Evolutionary conservation across 2,113 vertebrate genomes (phyloP), one percentile per base, ranked within the genome.

Genomic region (Pica pica): DNA sequence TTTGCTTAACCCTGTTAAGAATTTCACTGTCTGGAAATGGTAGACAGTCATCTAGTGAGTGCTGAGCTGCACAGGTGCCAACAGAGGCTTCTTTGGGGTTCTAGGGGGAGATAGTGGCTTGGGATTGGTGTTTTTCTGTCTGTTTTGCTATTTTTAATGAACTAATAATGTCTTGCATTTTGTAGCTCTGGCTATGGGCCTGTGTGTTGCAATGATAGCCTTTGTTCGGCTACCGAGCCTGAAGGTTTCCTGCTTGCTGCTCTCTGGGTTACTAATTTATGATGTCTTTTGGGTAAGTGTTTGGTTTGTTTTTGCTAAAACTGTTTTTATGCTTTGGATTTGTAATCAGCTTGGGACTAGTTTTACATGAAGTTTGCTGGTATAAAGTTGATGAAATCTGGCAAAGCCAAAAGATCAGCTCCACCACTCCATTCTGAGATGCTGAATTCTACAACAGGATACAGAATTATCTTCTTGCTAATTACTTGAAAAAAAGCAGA

Each of bases 181-280:
- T 95, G 33, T 96, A 99, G 99, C 99, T 81, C 98, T 99, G 95
- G 99, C 99, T 79, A 99, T 99, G 99, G 99, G 99, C 80, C 98
- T 99, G 83, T 99, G 99, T 91, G 99, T 99, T 5, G 99, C 99
- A 96, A 99, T 99, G 99, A 99, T 99, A 44, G 99, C 99, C 96
- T 99, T 99, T 23, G 99, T 99, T 95, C 99, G 99, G 82, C 98
- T 99, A 91, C 99, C 99, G 53, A 99, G 99, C 98, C 99, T 99
- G 95, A 99, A 99, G 98, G 99, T 99, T 91, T 99, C 99, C 83
- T 99, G 99, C 97, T 98, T 99, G 98, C 98, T 99, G 59, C 98
- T 99, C 96, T 99, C 99, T 37, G 99, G 99, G 90, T 98, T 99
- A 83, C 99, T 99, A 95, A 99, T 99, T 98, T 99, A 99, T 89